A percentile compares a stretch with the other conserved stretches of the same genome.
These are phyloP conservation scores for Hydriomena furcata DNA, from an alignment of 2,888 invertebrate species.

Conservation along the genomic window DNA sequence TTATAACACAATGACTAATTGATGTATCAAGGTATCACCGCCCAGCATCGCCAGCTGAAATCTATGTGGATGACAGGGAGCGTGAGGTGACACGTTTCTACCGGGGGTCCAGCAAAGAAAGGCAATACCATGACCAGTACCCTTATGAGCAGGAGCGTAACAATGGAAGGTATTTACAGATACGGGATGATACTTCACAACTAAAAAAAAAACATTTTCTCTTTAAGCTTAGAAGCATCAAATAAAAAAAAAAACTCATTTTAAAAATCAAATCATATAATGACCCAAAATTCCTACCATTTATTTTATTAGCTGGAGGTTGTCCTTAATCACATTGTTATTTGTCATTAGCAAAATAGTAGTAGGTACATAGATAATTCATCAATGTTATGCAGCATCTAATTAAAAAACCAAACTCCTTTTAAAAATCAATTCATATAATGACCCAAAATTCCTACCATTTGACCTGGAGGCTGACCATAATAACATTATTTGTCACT, in stretches of 20 bases:
- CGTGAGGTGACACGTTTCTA: conserved; percentile 73
- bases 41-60: conserved; percentile 54
- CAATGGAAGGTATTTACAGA: conserved; percentile 56
- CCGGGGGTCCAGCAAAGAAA: conserved; percentile 72
- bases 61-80: conserved; percentile 64
- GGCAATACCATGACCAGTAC: conserved; percentile 57
- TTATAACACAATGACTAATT: conserved; percentile 13
- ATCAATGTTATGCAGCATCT: too few species aligned
- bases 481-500: too few species aligned
- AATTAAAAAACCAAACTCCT: neutral
- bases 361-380: too few species aligned
- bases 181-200: conserved; percentile 23
- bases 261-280: conserved; percentile 6
- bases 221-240: neutral
- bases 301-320: neutral
- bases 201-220: neutral
- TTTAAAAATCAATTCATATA: conserved; percentile 6
- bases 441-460: conserved; percentile 16
- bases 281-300: conserved; percentile 16
- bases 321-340: too few species aligned
- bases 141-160: conserved; percentile 55
- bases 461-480: neutral
- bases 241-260: neutral
- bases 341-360: too few species aligned
- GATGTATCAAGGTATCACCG: conserved; percentile 53